phyloP scores from a whole-genome alignment of 2,888 invertebrate genomes.

The Drosophila tripunctata region DNA sequence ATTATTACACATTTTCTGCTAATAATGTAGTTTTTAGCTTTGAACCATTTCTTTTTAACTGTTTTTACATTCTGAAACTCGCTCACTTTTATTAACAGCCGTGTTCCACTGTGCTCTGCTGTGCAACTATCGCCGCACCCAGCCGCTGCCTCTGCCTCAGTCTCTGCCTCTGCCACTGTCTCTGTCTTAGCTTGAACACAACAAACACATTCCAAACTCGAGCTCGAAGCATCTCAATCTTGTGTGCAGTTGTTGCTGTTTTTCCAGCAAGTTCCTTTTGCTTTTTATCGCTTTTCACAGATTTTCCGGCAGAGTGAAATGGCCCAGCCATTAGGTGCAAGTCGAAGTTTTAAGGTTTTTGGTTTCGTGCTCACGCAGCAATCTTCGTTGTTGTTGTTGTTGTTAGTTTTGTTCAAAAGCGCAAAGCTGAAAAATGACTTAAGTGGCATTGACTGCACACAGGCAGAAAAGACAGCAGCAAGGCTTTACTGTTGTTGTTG shows the following conservation, averaged over 20 bases:
- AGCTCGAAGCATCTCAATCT: slow-evolving; percentile 58
- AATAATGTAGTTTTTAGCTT: not conserved
- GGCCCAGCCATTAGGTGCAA: slow-evolving; percentile 35
- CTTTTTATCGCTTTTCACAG: slow-evolving; percentile 78
- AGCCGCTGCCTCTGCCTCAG: slow-evolving; percentile 34
- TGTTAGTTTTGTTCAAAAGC: slow-evolving; percentile 34
- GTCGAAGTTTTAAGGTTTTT: slow-evolving; percentile 28
- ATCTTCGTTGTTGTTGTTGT: slow-evolving; percentile 27
- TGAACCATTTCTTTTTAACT: not conserved
- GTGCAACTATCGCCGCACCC: slow-evolving; percentile 40
- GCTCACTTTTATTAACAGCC: not conserved
- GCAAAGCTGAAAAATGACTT: slow-evolving; percentile 45
- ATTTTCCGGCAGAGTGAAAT: slow-evolving; percentile 67
- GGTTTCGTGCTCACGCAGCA: slow-evolving; percentile 20
- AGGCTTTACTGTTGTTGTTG: slow-evolving; percentile 38
- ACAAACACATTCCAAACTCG: slow-evolving; percentile 46
- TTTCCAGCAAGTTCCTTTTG: slow-evolving; percentile 47
- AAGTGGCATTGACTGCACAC: slow-evolving; percentile 54
- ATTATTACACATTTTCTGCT: not conserved
- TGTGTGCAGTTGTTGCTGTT: slow-evolving; percentile 16
- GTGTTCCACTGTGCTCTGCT: slow-evolving; percentile 41
- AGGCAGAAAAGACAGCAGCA: too few species aligned
- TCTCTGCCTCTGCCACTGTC: slow-evolving; percentile 5
- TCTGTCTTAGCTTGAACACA: not conserved
- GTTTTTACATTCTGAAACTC: not conserved